These are phyloP conservation scores for Ctenopoma multispine DNA, from an alignment of 2,797 vertebrate genomes.

Conservation along the genomic window DNA sequence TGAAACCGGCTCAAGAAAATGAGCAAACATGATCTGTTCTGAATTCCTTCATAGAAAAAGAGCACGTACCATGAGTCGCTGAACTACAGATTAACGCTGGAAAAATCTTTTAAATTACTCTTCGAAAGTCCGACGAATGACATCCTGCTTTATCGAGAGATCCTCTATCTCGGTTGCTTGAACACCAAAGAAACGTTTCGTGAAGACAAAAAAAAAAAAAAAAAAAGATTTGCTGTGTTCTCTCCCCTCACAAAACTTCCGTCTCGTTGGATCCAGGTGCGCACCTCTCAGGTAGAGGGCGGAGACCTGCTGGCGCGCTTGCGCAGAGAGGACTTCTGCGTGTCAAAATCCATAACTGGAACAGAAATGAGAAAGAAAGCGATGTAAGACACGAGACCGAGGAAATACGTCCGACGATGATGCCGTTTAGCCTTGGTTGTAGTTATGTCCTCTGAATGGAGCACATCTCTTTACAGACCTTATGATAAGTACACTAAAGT, in stretches of 20 bases:
- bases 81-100: conserved; percentile 18
- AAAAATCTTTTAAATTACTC: conserved; percentile 11
- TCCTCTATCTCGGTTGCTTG: background rate
- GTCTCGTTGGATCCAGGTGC: conserved; percentile 88
- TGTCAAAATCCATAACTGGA: conserved; percentile 57
- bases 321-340: conserved; percentile 64
- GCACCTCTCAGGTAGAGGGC: conserved; percentile 82
- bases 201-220: conserved; percentile 3
- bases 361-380: background rate
- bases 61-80: conserved; percentile 68
- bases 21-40: background rate
- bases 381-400: background rate
- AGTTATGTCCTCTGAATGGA: background rate
- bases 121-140: background rate
- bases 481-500: background rate
- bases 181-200: conserved; percentile 15
- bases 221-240: conserved; percentile 11
- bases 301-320: conserved; percentile 73
- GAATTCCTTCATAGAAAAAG: conserved; percentile 32
- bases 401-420: background rate
- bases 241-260: conserved; percentile 78
- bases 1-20: background rate
- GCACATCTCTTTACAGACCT: background rate
- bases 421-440: no score
- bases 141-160: conserved; percentile 51